Conservation (phyloP, 2,113 vertebrate genomes). For the Piaya cayana region DNA sequence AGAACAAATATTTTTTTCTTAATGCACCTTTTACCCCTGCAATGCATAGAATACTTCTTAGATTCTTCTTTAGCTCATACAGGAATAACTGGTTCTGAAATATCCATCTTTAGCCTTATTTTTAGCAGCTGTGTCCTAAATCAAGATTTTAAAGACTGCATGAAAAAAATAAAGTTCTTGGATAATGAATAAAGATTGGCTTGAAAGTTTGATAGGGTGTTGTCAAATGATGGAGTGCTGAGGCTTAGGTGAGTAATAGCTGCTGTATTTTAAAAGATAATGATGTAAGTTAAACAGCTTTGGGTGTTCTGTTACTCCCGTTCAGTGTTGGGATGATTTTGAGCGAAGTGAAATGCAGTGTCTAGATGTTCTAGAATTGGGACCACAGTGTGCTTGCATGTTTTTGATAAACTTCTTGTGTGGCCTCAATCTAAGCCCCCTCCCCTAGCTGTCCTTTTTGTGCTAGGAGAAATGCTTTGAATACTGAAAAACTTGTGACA, state of each 20-base stretch:
- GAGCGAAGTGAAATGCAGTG: neutral
- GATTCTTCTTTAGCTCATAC: neutral
- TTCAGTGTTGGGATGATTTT: neutral
- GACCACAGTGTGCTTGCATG: neutral
- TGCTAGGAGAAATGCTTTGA: neutral
- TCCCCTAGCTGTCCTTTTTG: neutral
- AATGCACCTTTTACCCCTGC: neutral
- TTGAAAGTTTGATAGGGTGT: neutral
- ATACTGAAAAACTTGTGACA: neutral
- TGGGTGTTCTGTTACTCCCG: neutral
- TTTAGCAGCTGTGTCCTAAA: neutral
- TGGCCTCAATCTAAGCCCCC: neutral
- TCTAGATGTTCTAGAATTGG: neutral
- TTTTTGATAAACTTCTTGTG: neutral
- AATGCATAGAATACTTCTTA: neutral
- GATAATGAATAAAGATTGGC: neutral
- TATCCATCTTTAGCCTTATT: neutral
- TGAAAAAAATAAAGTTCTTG: neutral
- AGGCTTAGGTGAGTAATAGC: neutral
- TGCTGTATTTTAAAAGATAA: neutral
- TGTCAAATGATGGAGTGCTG: neutral
- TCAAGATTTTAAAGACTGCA: neutral
- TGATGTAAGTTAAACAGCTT: neutral
- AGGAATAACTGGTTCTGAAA: neutral
- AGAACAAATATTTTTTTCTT: neutral